Conservation (phyloP, 2,797 vertebrate genomes). For the Ctenosaura bakeri region DNA sequence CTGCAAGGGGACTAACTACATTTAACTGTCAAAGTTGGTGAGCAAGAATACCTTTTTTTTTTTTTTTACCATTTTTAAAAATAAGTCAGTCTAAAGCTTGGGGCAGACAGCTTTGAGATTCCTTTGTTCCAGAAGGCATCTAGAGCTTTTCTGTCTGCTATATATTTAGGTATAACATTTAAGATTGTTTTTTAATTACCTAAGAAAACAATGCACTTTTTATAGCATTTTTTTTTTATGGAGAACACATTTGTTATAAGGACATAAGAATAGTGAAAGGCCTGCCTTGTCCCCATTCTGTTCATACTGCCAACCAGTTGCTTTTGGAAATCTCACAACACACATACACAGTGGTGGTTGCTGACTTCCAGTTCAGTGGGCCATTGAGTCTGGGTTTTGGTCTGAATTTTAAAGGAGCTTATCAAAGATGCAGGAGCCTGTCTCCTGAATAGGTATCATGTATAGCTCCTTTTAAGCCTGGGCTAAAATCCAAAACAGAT, state of each 20-base stretch:
- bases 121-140: neutral
- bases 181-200: neutral
- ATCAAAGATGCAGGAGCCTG: neutral
- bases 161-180: neutral
- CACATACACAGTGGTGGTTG: neutral
- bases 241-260: neutral
- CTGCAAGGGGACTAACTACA: neutral
- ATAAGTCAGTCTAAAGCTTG: fast-evolving
- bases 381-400: neutral
- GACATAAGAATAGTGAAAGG: neutral
- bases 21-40: neutral
- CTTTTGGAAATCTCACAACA: neutral
- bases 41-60: neutral
- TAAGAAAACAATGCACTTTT: no score
- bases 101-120: constrained; percentile 16
- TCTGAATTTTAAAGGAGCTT: neutral
- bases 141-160: neutral
- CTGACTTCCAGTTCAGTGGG: no score
- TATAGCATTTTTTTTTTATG: no score
- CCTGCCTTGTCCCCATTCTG: neutral
- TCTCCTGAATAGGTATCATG: no score
- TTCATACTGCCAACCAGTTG: neutral
- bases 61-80: neutral
- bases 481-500: no score
- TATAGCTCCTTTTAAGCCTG: no score